A percentile compares a stretch with the other conserved stretches of the same genome.
These are phyloP conservation scores for Pluvianellus socialis DNA, from an alignment of 2,113 vertebrate species.

Conservation along the genomic window DNA sequence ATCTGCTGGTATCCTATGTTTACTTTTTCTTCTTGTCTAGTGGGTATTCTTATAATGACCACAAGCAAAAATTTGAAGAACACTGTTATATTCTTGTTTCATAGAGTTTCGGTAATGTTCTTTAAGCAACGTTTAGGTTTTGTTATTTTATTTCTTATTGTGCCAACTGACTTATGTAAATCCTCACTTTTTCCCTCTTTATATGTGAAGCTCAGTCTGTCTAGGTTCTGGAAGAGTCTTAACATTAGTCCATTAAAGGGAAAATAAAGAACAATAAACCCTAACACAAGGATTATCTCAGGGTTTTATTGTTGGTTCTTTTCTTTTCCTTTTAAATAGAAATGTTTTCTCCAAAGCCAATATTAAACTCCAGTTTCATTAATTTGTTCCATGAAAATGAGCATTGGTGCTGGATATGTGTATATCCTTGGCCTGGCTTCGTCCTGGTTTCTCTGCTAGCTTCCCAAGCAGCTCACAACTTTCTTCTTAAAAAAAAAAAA, in stretches of 20 bases:
- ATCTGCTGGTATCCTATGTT: not conserved
- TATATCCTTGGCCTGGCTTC: not conserved
- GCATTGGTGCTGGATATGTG: not conserved
- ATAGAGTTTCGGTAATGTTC: not conserved
- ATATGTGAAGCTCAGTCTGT: not conserved
- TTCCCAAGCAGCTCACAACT: not conserved
- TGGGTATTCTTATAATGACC: not conserved
- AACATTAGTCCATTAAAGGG: not conserved
- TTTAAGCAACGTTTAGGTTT: not conserved
- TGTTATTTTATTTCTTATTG: not conserved
- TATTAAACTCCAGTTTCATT: not conserved
- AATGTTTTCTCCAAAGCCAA: not conserved
- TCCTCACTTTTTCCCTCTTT: not conserved
- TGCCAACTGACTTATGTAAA: not conserved
- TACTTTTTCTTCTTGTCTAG: not conserved
- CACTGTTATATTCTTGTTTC: not conserved
- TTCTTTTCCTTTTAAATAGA: not conserved
- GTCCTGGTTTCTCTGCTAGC: not conserved
- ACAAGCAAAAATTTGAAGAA: not conserved
- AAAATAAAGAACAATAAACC: not conserved
- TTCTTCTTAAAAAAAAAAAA: not conserved
- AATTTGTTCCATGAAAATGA: not conserved
- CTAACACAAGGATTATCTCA: not conserved
- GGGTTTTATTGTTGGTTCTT: not conserved
- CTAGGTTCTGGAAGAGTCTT: not conserved